Evolutionary conservation across 2,888 invertebrate genomes (phyloP).

Genomic region (Venusia cambrica): DNA sequence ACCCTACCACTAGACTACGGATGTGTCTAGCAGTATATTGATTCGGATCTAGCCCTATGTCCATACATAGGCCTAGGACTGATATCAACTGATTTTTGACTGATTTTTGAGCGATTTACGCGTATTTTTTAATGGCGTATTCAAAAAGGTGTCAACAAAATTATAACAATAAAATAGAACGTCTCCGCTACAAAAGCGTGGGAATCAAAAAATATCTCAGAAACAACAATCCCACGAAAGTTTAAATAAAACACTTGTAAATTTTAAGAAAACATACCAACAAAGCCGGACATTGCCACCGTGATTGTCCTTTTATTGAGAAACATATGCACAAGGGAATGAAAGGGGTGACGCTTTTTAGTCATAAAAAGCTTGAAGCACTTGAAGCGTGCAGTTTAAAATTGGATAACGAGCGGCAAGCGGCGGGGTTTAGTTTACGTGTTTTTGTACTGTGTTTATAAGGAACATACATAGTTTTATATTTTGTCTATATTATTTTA

Average conservation of each 20-base stretch:
- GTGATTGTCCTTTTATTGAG: conserved; percentile 54
- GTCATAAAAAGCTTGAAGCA: conserved; percentile 42
- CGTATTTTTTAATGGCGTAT: too few species aligned
- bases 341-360: conserved; percentile 22
- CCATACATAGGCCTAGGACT: too few species aligned
- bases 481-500: too few species aligned
- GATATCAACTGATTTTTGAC: too few species aligned
- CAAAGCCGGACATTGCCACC: conserved; percentile 38
- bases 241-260: conserved; percentile 42
- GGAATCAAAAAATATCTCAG: conserved; percentile 37
- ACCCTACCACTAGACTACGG: too few species aligned
- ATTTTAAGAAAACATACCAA: conserved; percentile 46
- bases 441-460: too few species aligned
- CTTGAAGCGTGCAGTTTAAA: conserved; percentile 50
- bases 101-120: too few species aligned
- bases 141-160: background rate
- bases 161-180: too few species aligned
- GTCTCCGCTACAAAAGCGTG: too few species aligned
- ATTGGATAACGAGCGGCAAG: conserved; percentile 50
- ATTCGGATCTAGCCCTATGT: too few species aligned
- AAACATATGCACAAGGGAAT: conserved; percentile 56
- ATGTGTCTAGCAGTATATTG: too few species aligned
- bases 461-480: too few species aligned
- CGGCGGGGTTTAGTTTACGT: conserved; percentile 44
- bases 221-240: conserved; percentile 32